Evolutionary conservation across 64 coral and sea anemone genomes (phyloP), one percentile per base, ranked within the genome.

Genomic region (Exaiptasia diaphana): DNA sequence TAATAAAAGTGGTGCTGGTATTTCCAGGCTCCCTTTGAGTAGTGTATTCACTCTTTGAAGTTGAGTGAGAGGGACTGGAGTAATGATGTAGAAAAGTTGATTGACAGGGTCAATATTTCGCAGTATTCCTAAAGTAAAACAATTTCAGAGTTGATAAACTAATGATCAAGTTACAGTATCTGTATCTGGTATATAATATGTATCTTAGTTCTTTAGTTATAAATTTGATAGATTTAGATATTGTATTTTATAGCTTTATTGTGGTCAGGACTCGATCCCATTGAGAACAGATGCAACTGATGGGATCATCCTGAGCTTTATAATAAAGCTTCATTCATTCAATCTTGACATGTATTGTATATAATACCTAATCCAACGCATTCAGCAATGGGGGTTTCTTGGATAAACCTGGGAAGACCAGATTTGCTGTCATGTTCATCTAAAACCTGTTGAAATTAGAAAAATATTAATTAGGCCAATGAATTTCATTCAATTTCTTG

Each of bases 21-120:
- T 79, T 62, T 93, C 91, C 33, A 88, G 55, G 50, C 60, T 93
- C 23, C 91, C 91, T 78, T 93, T 93, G 50, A 88, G 67, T 33
- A 93, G 57, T 4, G 76, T 49, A 48, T 93, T 93, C 30, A 93
- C 91, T 73, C 65, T 59, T 3, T 77, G 29, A 52, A 93, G 85
- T 55, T 30, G 29, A 13, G 83, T 64, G 22, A 63, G 73, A 32
- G 79, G 27, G 7, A 89, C 71, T 36, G 91, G 91, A 41, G 91
- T 89, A 17, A 93, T 36, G 17, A 93, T 82, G 38, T 84, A 88
- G 71, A 93, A 75, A 11, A 93, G 50, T 77, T 67, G 71, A 52
- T 78, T 83, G 23, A 65, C 54, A 2, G 85, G 85, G 24, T 93
- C 91, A 69, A 93, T 83, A 25, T 93, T 93, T 20, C 91, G 77